These are phyloP conservation scores for Gnathonemus echidnorhynchus DNA, from an alignment of 2,113 vertebrate genomes.

Conservation along the genomic window DNA sequence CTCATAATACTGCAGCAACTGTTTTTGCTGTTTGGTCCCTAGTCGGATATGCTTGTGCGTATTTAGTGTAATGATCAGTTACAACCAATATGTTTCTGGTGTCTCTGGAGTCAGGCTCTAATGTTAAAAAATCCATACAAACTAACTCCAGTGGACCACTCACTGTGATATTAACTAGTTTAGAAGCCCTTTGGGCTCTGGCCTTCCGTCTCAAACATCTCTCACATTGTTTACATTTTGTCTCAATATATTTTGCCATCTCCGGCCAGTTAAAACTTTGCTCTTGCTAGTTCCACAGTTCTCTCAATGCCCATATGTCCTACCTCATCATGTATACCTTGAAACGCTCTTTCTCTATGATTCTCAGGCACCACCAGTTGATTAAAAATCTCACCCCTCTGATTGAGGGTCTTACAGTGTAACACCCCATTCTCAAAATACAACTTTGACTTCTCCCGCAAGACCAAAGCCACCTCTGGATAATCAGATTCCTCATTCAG, in stretches of 20 bases:
- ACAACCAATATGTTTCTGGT: no score
- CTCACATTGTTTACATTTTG: constrained; percentile 22
- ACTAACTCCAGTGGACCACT: no score
- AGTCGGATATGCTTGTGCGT: neutral
- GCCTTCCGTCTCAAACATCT: neutral
- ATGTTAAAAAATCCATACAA: no score
- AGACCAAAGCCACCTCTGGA: neutral
- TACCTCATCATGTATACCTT: constrained; percentile 21
- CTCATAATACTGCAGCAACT: neutral
- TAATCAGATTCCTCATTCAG: neutral
- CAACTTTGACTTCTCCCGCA: constrained; percentile 7
- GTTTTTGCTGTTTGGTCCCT: neutral
- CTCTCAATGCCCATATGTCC: constrained; percentile 26
- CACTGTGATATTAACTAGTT: no score
- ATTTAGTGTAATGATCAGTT: neutral
- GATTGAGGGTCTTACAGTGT: neutral
- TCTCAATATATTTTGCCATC: constrained; percentile 15
- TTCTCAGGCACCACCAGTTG: constrained; percentile 17
- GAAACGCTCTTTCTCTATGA: constrained; percentile 4
- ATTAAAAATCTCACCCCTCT: neutral
- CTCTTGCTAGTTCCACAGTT: constrained; percentile 23
- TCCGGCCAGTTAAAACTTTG: constrained; percentile 31
- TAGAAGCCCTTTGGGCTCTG: neutral
- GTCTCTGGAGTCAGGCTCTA: no score
- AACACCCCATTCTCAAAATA: constrained; percentile 13